phyloP scores from a whole-genome alignment of 2,888 invertebrate genomes.

The Stenichneumon culpator region DNA sequence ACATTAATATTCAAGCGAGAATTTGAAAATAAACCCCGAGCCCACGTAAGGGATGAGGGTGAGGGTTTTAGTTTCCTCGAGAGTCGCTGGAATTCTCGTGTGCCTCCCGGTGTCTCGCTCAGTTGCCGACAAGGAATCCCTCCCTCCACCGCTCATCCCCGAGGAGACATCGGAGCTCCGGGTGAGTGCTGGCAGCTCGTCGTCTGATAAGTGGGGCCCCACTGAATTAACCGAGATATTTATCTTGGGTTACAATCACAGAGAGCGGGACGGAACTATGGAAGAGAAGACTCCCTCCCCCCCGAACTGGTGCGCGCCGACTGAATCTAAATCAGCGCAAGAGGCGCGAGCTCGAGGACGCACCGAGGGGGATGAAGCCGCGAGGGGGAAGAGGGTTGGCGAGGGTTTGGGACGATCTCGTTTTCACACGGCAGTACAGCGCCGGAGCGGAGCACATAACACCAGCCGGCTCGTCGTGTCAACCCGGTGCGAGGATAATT shows the following conservation, averaged over 20 bases:
- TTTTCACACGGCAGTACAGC: conserved; percentile 36
- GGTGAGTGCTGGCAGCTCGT: conserved; percentile 57
- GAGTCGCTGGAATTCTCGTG: conserved; percentile 35
- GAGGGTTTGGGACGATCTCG: conserved; percentile 61
- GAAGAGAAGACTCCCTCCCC: background rate
- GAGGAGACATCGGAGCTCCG: conserved; percentile 29
- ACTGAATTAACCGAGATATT: conserved; percentile 77
- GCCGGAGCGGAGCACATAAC: background rate
- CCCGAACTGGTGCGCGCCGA: conserved; percentile 46
- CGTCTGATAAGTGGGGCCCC: conserved; percentile 63
- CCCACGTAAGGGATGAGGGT: background rate
- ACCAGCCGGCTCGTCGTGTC: conserved; percentile 43
- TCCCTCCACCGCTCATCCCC: conserved; percentile 5
- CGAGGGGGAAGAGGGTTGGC: conserved; percentile 47
- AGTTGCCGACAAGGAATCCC: background rate
- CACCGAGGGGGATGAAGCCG: background rate
- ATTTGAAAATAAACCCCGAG: conserved; percentile 53
- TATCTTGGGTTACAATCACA: conserved; percentile 77
- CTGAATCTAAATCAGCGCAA: conserved; percentile 62
- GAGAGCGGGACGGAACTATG: conserved; percentile 56
- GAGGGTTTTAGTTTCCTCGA: conserved; percentile 26
- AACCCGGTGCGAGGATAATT: conserved; percentile 26
- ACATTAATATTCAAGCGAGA: conserved; percentile 59
- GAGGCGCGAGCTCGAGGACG: conserved; percentile 14
- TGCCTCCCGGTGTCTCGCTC: conserved; percentile 39